Percentiles rank a stretch among this genome's conserved stretches.
These are phyloP conservation scores for Corvus moneduloides DNA, from an alignment of 2,113 vertebrate genomes.

Conservation along the genomic window DNA sequence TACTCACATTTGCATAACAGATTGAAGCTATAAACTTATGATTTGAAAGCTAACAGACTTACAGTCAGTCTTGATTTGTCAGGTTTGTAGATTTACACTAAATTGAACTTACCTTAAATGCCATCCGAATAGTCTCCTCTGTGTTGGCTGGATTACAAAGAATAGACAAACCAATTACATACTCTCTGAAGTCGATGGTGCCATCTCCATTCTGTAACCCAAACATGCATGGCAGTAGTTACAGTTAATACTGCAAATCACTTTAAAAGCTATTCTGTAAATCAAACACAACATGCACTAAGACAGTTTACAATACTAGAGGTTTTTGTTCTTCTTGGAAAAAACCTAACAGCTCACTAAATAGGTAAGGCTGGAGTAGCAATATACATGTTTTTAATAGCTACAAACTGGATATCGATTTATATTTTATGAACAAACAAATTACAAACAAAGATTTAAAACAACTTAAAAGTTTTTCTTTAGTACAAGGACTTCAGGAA, in stretches of 20 bases:
- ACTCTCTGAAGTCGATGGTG: constrained; percentile 97
- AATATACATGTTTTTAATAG: background rate
- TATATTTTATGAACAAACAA: background rate
- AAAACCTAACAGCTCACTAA: background rate
- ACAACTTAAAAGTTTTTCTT: background rate
- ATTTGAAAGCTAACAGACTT: constrained; percentile 63
- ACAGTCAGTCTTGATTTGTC: constrained; percentile 61
- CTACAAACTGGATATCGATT: background rate
- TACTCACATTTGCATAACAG: constrained; percentile 52
- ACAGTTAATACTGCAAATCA: background rate
- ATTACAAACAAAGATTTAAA: background rate
- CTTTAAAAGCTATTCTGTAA: background rate
- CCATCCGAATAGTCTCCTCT: constrained; percentile 89
- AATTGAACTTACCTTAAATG: constrained; percentile 85
- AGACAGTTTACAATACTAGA: background rate
- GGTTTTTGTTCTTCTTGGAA: background rate
- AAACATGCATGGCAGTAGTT: background rate
- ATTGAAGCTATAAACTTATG: constrained; percentile 53
- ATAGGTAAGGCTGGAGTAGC: background rate
- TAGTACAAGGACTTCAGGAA: background rate
- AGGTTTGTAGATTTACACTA: constrained; percentile 7
- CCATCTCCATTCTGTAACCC: constrained; percentile 86
- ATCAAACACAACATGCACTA: background rate
- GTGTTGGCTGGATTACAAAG: constrained; percentile 94
- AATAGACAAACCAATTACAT: constrained; percentile 93